Base-by-base conservation (phyloP, 2,888 invertebrate species). In the Stramonita haemastoma region DNA sequence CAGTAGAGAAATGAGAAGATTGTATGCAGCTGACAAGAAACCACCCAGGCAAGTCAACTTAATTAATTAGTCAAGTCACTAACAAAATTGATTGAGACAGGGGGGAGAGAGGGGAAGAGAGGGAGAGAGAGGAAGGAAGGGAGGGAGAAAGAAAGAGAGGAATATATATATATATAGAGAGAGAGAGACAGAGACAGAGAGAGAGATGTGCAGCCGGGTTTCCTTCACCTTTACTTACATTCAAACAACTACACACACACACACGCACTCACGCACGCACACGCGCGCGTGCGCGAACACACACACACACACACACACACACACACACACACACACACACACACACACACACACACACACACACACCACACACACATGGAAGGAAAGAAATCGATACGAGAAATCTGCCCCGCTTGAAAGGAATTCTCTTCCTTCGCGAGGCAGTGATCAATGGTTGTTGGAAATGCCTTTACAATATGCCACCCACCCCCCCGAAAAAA, bases 401-500 rank as follows among this genome's bases (percentile, higher is more conserved):
- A 26, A 29, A 22, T 36, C 56, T 13, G 73, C 26, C 73, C n/a
- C 8, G 22, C 26, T 26, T 87, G 87, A 87, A 87, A 66, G 73
- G 87, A 73, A 15, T 19, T 17, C 86, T 36, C 34, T 26, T 84
- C 84, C 87, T 22, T 22, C 34, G 29, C 66, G 2, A 36, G 87
- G 36, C 87, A 46, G 73, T 79, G 89, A 91, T 90, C 90, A 90
- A 90, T 91, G 88, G 81, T 86, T 86, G 88, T 87, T 84, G 89
- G 85, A 90, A 91, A 90, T 87, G 87, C 90, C 89, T 86, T 90
- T 90, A 91, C 91, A 91, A 91, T 91, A 91, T 90, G 90, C 46
- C 46, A 46, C 46, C 46, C 46, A 2, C 46, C 46, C 46, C 46
- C 46, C 46, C 46, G 8, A 46, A 77, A 84, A 85, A 89, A 88